Conservation (phyloP, 2,113 vertebrate genomes). For the Melanocharis versteri region DNA sequence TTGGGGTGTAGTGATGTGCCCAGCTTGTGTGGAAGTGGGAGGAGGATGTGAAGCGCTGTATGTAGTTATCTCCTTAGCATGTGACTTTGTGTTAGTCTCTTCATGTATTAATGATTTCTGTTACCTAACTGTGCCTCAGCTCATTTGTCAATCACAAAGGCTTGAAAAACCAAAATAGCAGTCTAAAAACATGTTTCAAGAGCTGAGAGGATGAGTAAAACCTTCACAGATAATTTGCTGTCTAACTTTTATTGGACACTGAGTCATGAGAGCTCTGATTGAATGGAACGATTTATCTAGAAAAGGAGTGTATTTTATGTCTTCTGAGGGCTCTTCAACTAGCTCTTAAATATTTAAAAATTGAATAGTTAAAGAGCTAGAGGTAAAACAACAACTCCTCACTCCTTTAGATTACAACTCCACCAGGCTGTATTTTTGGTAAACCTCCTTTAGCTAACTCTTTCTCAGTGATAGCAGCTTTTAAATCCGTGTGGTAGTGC, state of each 20-base stretch:
- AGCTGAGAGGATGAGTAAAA: not conserved
- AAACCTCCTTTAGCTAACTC: not conserved
- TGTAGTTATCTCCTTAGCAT: not conserved
- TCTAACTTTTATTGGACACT: not conserved
- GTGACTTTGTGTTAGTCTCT: not conserved
- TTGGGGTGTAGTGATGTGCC: not conserved
- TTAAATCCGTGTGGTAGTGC: not conserved
- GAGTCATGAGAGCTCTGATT: conserved; percentile 10
- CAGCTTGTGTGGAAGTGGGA: not conserved
- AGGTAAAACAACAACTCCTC: not conserved
- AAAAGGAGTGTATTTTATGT: not conserved
- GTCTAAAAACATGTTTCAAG: not conserved
- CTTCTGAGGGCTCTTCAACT: not conserved
- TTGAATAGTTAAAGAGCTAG: not conserved
- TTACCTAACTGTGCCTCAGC: not conserved
- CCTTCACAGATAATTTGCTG: not conserved
- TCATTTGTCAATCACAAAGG: not conserved
- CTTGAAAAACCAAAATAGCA: conserved; percentile 27
- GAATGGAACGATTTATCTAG: not conserved
- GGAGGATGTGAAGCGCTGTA: not conserved
- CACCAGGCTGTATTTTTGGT: not conserved
- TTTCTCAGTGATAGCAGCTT: not conserved
- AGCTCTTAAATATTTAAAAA: not conserved
- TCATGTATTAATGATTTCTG: not conserved
- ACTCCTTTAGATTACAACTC: not conserved